Evolutionary conservation across 2,113 vertebrate species (phyloP), one percentile per base, ranked within the genome.

Genomic region (Pygathrix nemaeus): DNA sequence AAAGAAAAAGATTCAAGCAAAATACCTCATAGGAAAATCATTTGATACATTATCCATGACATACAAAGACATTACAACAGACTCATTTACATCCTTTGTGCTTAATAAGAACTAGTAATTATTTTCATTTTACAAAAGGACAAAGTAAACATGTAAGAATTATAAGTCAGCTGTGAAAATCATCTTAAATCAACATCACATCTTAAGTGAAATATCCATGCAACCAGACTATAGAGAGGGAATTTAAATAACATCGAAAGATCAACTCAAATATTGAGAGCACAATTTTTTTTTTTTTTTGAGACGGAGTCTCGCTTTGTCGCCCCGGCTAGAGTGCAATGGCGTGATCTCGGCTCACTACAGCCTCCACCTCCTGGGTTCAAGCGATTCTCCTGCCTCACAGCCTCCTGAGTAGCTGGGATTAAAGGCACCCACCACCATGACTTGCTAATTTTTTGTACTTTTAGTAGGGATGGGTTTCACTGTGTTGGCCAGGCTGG

Each of bases 181-280:
- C 25, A 93, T 90, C 81, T 70, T 90, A 93, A 80, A 72, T 66
- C 73, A 94, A 57, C 68, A 90, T 80, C 30, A 92, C 30, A 89
- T 43, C 40, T n/a, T 83, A 79, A 64, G 38, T 92, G 48, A 90
- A 89, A 95, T 87, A 61, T 95, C 32, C 20, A 78, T 59, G 30
- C 8, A 94, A 50, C 61, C 70, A 93, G 27, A 89, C 3, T 16
- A 32, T 38, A 93, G 30, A 20, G 17, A 90, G 11, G 45, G 32
- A 96, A 85, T 88, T 96, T 88, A 75, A 94, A 93, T 90, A 80
- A 88, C 94, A 93, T 32, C 88, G 23, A 94, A 92, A 90, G 75
- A 79, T 55, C 59, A 82, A 83, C 48, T 68, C 80, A 93, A 95
- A 78, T 10, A 52, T 20, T 52, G 50, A 80, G 55, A 23, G 50